Evolutionary conservation across 2,113 vertebrate species (phyloP), one percentile per base, ranked within the genome.

Genomic region (Zosterops japonicus): DNA sequence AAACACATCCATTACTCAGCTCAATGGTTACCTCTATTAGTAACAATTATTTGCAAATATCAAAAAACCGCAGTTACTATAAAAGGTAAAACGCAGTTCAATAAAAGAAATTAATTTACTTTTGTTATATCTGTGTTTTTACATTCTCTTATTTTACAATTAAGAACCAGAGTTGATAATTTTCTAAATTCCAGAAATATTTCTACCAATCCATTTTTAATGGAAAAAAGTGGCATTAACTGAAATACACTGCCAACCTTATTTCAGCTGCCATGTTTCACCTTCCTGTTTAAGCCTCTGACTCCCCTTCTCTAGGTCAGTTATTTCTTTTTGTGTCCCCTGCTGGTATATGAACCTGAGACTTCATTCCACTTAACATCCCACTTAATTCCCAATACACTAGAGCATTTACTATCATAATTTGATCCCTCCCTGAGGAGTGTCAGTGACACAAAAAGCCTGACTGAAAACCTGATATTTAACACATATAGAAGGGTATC

Each of bases 21-120:
- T 93, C 78, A 93, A 23, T 41, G n/a, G 31, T 96, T 94, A 94
- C 53, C 56, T 94, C 61, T 86, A 71, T 53, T 72, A 83, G 53
- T 50, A 94, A 42, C 42, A 93, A 61, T 82, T 94, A 57, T 47
- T 94, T 60, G 49, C 31, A 84, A 89, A 69, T 79, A 91, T 25
- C 20, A 87, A 80, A 64, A 82, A 63, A 52, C 91, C 2, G 29
- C 35, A 44, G 50, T 84, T 87, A 71, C 25, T 24, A 23, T 27
- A 69, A 41, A 53, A 93, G 65, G 46, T 52, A 93, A 96, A 55
- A 84, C 35, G 22, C 77, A 76, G 68, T 83, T 89, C 94, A 95
- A 81, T 29, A 47, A 49, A 88, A 87, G 9, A 60, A 70, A 69
- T 42, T 68, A 68, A 89, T 49, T 70, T 76, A 71, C 20, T 83